Evolutionary conservation across 2,888 invertebrate genomes (phyloP), one percentile per base, ranked within the genome.

Genomic region (Orthosia incerta): DNA sequence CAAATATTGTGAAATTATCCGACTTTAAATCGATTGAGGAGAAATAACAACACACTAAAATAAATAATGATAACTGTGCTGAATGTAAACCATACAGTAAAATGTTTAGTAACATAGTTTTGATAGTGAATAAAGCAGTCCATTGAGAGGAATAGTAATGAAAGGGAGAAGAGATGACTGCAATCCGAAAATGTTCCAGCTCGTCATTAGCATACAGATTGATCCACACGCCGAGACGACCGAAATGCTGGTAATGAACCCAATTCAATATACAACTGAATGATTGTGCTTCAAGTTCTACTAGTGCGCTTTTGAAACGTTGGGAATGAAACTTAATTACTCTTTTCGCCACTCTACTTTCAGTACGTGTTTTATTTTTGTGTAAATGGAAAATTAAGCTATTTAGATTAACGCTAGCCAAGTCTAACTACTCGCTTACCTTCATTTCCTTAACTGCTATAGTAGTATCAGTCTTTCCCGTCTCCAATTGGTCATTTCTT

Each of bases 161-260:
- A 89, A 76, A 84, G 79, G 76, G 79, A 59, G 56, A 84, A 85
- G 85, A 87, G 87, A 84, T 80, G 80, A 88, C 85, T 89, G 87
- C 86, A 87, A 86, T 79, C 79, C 83, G 82, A 87, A 88, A 86
- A 89, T 89, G 82, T 84, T 81, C 60, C 74, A 80, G 76, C 73
- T 83, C 83, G 89, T 89, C 91, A 95, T 95, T 95, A 92, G 89
- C 95, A 95, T 95, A 94, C 93, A 95, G 91, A 95, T 95, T 95
- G 94, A 92, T 91, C 86, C 88, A 87, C 87, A 86, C 85, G 86
- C 51, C 61, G 85, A 88, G 88, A 83, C 90, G 88, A 91, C 89
- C 86, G 89, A 89, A 90, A 90, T 88, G 86, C 87, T 90, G 85
- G 89, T 91, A 91, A 92, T 90, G 89, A 92, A 91, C 85, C 87